Conservation (phyloP, 2,113 vertebrate species). For the Nothobranchius furzeri region DNA sequence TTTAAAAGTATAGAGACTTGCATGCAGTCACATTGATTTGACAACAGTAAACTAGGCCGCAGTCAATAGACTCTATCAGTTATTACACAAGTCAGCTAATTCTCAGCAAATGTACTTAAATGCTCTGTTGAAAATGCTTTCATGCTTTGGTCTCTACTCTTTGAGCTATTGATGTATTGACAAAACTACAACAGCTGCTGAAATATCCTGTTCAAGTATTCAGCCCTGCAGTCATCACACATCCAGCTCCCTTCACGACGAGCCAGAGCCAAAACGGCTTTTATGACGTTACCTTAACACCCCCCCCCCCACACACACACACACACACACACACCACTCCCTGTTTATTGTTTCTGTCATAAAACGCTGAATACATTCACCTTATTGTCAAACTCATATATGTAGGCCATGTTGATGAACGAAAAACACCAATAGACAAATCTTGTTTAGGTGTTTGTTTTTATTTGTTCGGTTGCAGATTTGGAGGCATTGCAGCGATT, state of each 20-base stretch:
- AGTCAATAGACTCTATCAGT: constrained; percentile 80
- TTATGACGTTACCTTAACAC: constrained; percentile 72
- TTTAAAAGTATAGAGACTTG: constrained; percentile 78
- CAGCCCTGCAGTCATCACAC: constrained; percentile 77
- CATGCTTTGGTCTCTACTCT: constrained; percentile 72
- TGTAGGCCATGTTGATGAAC: constrained; percentile 13
- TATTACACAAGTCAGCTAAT: constrained; percentile 84
- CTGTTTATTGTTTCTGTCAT: constrained; percentile 56
- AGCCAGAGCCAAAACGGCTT: constrained; percentile 74
- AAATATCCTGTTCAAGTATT: constrained; percentile 85
- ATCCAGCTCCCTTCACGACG: constrained; percentile 68
- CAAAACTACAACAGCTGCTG: constrained; percentile 77
- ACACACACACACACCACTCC: background rate
- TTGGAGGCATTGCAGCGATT: background rate
- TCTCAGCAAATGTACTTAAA: constrained; percentile 83
- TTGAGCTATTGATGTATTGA: constrained; percentile 83
- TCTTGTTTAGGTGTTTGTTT: background rate
- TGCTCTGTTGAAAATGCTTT: constrained; percentile 81
- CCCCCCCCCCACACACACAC: constrained; percentile 4
- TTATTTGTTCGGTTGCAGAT: too few species aligned
- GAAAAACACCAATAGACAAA: constrained; percentile 8
- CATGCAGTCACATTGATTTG: constrained; percentile 79
- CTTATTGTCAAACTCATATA: constrained; percentile 35
- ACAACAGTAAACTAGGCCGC: constrained; percentile 77
- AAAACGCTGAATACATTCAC: constrained; percentile 33